phyloP scores from a whole-genome alignment of 1,140 invertebrate genomes.

The Drosophila kohkoa region DNA sequence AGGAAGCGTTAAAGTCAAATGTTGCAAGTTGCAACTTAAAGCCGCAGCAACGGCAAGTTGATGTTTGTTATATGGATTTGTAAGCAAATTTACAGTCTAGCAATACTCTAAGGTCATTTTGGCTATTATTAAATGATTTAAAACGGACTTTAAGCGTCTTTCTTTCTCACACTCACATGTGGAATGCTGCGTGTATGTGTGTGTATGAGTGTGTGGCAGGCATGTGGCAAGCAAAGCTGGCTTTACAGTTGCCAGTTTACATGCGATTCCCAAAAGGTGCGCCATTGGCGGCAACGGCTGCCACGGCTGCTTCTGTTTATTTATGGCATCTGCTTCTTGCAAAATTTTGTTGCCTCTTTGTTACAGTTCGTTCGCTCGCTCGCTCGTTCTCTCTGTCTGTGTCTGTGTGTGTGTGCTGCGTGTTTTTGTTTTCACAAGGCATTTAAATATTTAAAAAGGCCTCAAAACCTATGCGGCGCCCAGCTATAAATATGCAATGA shows the following conservation, averaged over 20 bases:
- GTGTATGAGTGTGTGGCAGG: slow-evolving; percentile 9
- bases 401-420: slow-evolving; percentile 28
- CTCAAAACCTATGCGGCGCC: slow-evolving; percentile 47
- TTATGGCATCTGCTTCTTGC: slow-evolving; percentile 71
- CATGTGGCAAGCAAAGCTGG: slow-evolving; percentile 12
- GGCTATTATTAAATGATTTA: slow-evolving; percentile 44
- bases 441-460: slow-evolving; percentile 80
- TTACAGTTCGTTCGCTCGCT: slow-evolving; percentile 14
- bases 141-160: slow-evolving; percentile 20
- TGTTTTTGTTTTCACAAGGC: slow-evolving; percentile 52
- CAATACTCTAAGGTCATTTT: slow-evolving; percentile 27
- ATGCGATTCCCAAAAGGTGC: slow-evolving; percentile 41
- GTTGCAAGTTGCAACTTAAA: slow-evolving; percentile 18
- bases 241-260: slow-evolving; percentile 15
- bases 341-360: slow-evolving; percentile 22
- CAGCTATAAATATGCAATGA: slow-evolving; percentile 77
- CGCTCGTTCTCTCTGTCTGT: slow-evolving; percentile 20
- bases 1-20: slow-evolving; percentile 1
- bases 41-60: not conserved
- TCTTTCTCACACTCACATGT: not conserved
- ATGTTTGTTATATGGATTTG: slow-evolving; percentile 12
- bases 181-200: not conserved
- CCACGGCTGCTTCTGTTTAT: slow-evolving; percentile 56
- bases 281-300: slow-evolving; percentile 26
- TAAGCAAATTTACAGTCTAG: slow-evolving; percentile 7